Base-by-base conservation (phyloP, 2,888 invertebrate genomes). In the Penaeus monodon region DNA sequence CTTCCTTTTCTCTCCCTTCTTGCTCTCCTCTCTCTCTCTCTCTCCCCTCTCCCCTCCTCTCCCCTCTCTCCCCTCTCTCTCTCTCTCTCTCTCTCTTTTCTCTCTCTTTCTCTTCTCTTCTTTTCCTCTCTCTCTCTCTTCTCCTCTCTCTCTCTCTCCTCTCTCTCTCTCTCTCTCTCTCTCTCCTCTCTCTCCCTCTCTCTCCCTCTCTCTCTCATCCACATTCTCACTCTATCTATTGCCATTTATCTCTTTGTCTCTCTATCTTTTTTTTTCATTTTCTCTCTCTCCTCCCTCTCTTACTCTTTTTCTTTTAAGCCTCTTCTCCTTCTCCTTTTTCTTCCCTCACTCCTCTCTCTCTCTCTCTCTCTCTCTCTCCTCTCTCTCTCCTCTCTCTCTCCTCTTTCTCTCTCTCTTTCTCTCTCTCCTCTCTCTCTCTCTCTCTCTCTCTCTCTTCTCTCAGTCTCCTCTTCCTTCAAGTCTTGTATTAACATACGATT, bases 321-420 rank as follows among this genome's bases (percentile, higher is more conserved):
- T 68, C 68, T 68, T 17, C 14, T 17, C 14, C 68, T 68, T 17
- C 14, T 17, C 14, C 68, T 68, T 17, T 68, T 17, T 68, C 68
- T 17, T 68, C 68, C 14, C 68, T 68, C 68, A 12, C 68, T 7
- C 68, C 14, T 17, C 14, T n/a, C n/a, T n/a, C n/a, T n/a, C n/a
- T n/a, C 66, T n/a, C n/a, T n/a, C n/a, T n/a, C n/a, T n/a, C n/a
- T 68, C 68, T 17, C 70, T 33, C 17, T 33, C 33, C 24, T 74
- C 68, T 68, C 68, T 68, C 68, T 68, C 68, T 68, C 68, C 14
- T 17, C 14, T 17, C 14, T 17, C 14, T 17, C 14, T 17, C 14
- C 68, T 68, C 68, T 68, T 17, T 68, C 68, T 68, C 68, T 68
- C 68, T 68, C 68, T 68, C 68, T 68, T 17, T 68, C 68, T 68